Percentiles rank a stretch among this genome's conserved stretches.
phyloP scores from a whole-genome alignment of 2,113 vertebrate species.

The Rhinichthys klamathensis region DNA sequence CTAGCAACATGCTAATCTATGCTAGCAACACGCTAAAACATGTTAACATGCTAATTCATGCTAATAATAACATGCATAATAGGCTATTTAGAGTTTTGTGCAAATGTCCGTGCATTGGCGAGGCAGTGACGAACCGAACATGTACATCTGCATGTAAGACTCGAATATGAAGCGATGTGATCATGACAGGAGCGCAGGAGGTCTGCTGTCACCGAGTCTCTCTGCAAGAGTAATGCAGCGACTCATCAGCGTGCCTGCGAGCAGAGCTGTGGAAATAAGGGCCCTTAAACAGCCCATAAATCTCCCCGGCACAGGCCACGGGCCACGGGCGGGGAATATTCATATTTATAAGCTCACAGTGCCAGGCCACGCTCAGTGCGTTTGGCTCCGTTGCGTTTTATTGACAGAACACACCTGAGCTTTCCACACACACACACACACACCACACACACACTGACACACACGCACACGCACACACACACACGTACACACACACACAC shows the following conservation, averaged over 20 bases:
- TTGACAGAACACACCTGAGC: constrained; percentile 32
- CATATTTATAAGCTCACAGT: constrained; percentile 54
- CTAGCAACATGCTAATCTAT: no score
- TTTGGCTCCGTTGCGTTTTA: constrained; percentile 35
- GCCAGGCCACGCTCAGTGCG: background rate
- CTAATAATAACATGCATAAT: background rate
- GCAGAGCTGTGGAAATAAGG: constrained; percentile 56
- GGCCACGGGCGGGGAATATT: constrained; percentile 47
- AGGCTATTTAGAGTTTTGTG: background rate
- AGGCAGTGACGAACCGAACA: background rate
- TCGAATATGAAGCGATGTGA: constrained; percentile 52
- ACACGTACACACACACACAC: no score
- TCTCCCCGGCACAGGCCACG: constrained; percentile 46
- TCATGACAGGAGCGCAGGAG: background rate
- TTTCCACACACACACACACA: background rate
- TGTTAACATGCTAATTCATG: no score
- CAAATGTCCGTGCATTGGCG: background rate
- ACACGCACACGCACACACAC: no score
- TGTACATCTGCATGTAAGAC: background rate
- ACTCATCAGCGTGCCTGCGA: constrained; percentile 52
- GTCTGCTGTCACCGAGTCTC: constrained; percentile 42
- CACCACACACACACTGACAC: no score
- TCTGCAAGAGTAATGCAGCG: constrained; percentile 51
- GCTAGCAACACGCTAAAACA: no score
- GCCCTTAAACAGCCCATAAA: constrained; percentile 58